Evolutionary conservation across 2,113 vertebrate species (phyloP), one percentile per base, ranked within the genome.

Genomic region (Oophaga pumilio): DNA sequence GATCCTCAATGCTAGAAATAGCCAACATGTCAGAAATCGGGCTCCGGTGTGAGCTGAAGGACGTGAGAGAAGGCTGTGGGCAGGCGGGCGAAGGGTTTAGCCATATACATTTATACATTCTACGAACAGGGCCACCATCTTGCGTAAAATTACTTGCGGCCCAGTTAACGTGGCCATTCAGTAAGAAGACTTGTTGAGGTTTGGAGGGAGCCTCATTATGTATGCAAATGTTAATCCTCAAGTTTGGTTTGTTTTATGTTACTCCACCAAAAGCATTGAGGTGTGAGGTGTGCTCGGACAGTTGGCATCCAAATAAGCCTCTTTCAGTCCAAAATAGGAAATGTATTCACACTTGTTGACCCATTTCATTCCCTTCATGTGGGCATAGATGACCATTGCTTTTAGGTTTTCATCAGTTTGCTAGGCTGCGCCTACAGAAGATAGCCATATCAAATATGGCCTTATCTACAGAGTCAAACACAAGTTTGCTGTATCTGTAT

Each of bases 201-300:
- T 62, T 2, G 10, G 26, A 15, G 68, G 6, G 33, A 74, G 15
- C 53, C 18, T 82, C 68, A 76, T 33, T 15, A 60, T 87, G 79
- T 87, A 87, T 87, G 69, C 79, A 82, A 87, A 76, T 43, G 52
- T 87, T 60, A 64, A 28, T 87, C 71, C 73, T 82, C 62, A n/a
- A 62, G 62, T 69, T n/a, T 49, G 17, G 28, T 13, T 22, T 60
- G 49, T 28, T 82, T 43, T 82, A 22, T 64, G 28, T 82, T 22
- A n/a, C 60, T n/a, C 33, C 80, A 24, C 60, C 10, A 64, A 33
- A 69, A 53, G 62, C 81, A 15, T 66, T 68, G 14, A 83, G 13
- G 22, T 28, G 28, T 64, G 56, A 49, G 28, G 33, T 64, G 57
- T 52, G 33, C 14, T n/a, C 17, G 49, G 59, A 82, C 11, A 33